Conservation (phyloP, 2,113 vertebrate genomes). For the Pygoscelis antarcticus region DNA sequence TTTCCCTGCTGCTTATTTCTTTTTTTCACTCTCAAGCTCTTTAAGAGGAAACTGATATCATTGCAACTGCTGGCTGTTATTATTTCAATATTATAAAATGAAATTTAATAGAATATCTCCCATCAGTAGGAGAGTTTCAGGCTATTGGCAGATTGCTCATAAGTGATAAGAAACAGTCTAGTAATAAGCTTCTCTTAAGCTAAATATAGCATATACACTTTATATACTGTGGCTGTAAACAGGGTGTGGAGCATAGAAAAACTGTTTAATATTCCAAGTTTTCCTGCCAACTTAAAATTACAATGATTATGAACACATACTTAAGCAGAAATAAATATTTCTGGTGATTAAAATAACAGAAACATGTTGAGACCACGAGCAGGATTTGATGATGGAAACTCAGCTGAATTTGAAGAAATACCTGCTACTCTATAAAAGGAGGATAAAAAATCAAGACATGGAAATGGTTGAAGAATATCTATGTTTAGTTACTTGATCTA, state of each 20-base stretch:
- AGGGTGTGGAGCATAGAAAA: background rate
- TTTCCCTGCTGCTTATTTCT: background rate
- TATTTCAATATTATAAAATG: background rate
- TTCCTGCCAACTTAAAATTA: slow-evolving; percentile 23
- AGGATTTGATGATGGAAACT: background rate
- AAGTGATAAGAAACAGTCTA: slow-evolving; percentile 24
- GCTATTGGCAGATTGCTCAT: slow-evolving; percentile 3
- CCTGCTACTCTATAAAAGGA: background rate
- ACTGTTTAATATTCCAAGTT: slow-evolving; percentile 1
- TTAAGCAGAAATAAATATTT: slow-evolving; percentile 18
- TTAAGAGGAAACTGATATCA: background rate
- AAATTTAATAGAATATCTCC: background rate
- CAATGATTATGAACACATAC: background rate
- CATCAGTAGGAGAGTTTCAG: background rate
- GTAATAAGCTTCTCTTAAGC: background rate
- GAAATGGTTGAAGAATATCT: background rate
- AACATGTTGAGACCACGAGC: background rate
- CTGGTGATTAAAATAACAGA: background rate
- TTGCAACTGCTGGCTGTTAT: background rate
- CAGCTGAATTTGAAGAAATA: background rate
- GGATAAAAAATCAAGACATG: background rate
- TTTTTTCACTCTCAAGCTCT: background rate
- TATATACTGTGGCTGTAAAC: background rate
- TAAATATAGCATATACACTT: background rate
- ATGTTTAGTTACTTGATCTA: background rate